Base-by-base conservation (phyloP, 1,140 invertebrate genomes). In the Calliphora vicina region DNA sequence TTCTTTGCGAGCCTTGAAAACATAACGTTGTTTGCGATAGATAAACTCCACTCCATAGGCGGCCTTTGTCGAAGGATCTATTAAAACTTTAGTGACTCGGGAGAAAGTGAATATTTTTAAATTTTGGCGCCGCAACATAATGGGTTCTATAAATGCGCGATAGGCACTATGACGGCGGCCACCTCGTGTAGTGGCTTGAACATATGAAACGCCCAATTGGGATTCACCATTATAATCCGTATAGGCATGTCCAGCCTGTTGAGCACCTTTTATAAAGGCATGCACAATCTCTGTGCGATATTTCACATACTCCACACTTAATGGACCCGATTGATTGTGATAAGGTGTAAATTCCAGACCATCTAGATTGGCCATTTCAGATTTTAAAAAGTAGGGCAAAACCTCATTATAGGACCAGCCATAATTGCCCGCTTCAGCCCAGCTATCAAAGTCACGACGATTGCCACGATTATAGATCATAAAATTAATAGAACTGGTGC, bases 391-490 rank as follows among this genome's bases (percentile, higher is more conserved):
- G 87, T 94, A 95, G 0, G 93, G 93, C 2, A 95, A 87, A 5
- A 95, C 92, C 6, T 95, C 93, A 23, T 93, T 91, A 87, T 95
- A 97, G 10, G 93, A 93, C 96, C 93, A 94, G 67, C 94, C 94
- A 42, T 90, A 87, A 85, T 93, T 93, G 2, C 95, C 95, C 43
- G 93, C 91, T 12, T 91, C 91, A 4, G 93, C 94, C 93, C 96
- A 96, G 25, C 93, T 88, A 87, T 96, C 94, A 91, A 94, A 96
- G 86, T 96, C 95, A 27, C 88, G 89, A 15, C 92, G 91, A 91
- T 96, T 93, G 0, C 96, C 96, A 81, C 96, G 91, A 0, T 96
- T 94, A 88, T 97, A 97, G 2, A 96, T 94, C 95, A 97, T 96
- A 81, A 94, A 95, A 89, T 97, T 97, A 23, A 97, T 92, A 0